Evolutionary conservation across 2,888 invertebrate genomes (phyloP).

Genomic region (Ectobius pallidus): DNA sequence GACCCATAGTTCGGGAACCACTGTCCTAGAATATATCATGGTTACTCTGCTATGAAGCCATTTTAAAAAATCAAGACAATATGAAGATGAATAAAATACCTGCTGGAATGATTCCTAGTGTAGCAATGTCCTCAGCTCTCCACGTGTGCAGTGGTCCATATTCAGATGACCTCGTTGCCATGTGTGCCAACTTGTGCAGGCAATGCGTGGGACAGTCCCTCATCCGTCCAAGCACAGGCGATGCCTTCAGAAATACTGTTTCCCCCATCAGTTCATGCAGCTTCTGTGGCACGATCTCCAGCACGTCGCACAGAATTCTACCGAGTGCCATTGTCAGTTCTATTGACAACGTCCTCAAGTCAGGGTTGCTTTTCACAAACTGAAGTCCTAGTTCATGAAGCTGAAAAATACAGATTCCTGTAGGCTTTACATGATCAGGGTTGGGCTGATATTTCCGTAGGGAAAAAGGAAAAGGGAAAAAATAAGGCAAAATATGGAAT

Average conservation of each 20-base stretch:
- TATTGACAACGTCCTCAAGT: background rate
- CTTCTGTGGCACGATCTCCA: background rate
- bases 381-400: background rate
- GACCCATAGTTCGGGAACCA: too few relatives aligned
- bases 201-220: constrained; percentile 41
- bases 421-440: too few relatives aligned
- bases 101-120: constrained; percentile 44
- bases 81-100: too few relatives aligned
- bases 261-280: constrained; percentile 19
- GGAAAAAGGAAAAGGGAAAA: too few relatives aligned
- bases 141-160: constrained; percentile 42
- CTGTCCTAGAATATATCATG: too few relatives aligned
- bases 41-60: too few relatives aligned
- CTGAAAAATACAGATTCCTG: background rate
- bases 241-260: constrained; percentile 23
- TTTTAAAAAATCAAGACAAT: too few relatives aligned
- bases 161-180: constrained; percentile 37
- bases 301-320: constrained; percentile 32
- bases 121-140: constrained; percentile 43
- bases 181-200: constrained; percentile 36
- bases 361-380: background rate
- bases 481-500: too few relatives aligned
- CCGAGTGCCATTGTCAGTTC: constrained; percentile 35
- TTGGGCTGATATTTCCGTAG: too few relatives aligned
- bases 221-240: constrained; percentile 36